Percentiles rank a stretch among this genome's conserved stretches.
phyloP scores from a whole-genome alignment of 1,140 invertebrate genomes.

The Aphis gossypii region DNA sequence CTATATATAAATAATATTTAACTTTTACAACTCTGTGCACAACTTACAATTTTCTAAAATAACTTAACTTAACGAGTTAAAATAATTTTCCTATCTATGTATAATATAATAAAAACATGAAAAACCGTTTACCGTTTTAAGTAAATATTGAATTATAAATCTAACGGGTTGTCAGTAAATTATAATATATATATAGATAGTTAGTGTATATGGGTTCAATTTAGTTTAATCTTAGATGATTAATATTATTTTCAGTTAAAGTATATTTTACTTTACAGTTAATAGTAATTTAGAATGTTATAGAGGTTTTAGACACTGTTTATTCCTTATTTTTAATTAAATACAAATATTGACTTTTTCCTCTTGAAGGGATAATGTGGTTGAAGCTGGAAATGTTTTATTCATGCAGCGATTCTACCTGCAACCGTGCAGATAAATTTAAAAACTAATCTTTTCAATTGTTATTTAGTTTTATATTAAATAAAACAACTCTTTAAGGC shows the following conservation, averaged over 20 bases:
- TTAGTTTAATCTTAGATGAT: background rate
- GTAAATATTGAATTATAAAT: background rate
- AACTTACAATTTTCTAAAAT: background rate
- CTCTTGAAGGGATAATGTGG: background rate
- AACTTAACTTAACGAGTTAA: too few relatives aligned
- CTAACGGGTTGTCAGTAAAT: background rate
- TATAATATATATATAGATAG: background rate
- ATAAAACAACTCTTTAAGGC: background rate
- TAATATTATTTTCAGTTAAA: background rate
- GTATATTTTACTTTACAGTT: background rate
- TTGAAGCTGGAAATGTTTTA: slow-evolving; percentile 18
- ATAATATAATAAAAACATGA: background rate
- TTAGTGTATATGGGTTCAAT: background rate
- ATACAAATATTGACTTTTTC: slow-evolving; percentile 48
- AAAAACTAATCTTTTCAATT: slow-evolving; percentile 27
- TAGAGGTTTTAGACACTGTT: background rate
- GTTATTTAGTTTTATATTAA: background rate
- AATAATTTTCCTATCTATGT: background rate
- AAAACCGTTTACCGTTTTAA: background rate
- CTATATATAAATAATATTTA: background rate
- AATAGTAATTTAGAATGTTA: background rate
- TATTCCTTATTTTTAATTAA: slow-evolving; percentile 47
- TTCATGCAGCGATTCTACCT: background rate
- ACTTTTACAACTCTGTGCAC: background rate
- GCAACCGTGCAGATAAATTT: slow-evolving; percentile 9